A percentile compares a stretch with the other conserved stretches of the same genome.
phyloP scores from a whole-genome alignment of 2,797 vertebrate genomes.

The Rhabdophis nuchalis region DNA sequence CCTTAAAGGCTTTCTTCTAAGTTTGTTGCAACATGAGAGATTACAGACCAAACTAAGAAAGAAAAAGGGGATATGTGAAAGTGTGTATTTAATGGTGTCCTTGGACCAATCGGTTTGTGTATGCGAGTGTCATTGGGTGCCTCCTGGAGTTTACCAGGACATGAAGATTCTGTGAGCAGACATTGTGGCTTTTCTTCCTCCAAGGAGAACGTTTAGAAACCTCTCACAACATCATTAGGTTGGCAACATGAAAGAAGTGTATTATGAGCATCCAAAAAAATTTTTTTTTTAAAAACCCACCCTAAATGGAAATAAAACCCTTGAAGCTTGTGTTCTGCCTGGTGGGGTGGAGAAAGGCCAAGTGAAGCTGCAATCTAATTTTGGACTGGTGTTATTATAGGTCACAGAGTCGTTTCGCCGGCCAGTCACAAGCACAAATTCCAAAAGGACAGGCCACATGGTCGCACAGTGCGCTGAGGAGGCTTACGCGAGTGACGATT shows the following conservation, averaged over 20 bases:
- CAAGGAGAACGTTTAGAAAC: background rate
- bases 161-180: background rate
- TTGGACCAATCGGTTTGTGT: background rate
- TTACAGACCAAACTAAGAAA: background rate
- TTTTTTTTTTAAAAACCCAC: background rate
- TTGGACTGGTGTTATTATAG: conserved; percentile 78
- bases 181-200: background rate
- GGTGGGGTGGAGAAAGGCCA: conserved; percentile 68
- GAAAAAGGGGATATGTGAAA: background rate
- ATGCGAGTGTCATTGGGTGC: background rate
- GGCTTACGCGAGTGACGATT: conserved; percentile 9
- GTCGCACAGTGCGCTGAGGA: conserved; percentile 6
- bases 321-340: conserved; percentile 70
- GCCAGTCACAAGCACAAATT: conserved; percentile 66
- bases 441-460: conserved; percentile 63
- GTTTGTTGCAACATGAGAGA: too few species aligned
- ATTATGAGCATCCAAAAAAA: conserved; percentile 28
- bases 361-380: conserved; percentile 81
- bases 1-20: background rate
- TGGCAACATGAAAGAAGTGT: conserved; percentile 60
- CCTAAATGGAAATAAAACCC: conserved; percentile 40
- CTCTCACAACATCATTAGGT: conserved; percentile 20
- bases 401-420: conserved; percentile 74
- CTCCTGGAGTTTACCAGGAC: background rate
- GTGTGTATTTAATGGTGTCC: background rate